phyloP scores from a whole-genome alignment of 2,888 invertebrate species.

The Agonum fuliginosum region DNA sequence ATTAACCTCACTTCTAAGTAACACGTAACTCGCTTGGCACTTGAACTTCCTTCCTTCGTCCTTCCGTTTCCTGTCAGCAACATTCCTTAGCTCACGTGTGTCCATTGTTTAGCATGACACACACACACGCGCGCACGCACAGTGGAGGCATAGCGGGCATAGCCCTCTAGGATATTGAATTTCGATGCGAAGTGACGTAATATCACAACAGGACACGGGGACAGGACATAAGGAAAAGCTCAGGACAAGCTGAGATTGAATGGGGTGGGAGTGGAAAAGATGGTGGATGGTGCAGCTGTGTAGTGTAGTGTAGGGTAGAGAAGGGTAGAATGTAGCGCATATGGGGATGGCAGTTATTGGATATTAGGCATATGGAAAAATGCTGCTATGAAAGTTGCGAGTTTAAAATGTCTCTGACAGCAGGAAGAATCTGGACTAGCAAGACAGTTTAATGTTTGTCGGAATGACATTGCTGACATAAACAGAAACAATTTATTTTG shows the following conservation, averaged over 20 bases:
- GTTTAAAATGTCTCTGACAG: too few species aligned
- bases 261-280: too few species aligned
- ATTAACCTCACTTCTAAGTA: not conserved
- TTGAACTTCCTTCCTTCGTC: too few species aligned
- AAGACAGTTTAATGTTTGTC: too few species aligned
- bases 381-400: not conserved
- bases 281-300: not conserved
- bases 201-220: not conserved
- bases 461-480: too few species aligned
- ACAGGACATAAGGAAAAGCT: too few species aligned
- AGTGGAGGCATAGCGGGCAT: not conserved
- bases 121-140: not conserved
- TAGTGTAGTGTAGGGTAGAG: too few species aligned
- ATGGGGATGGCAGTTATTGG: not conserved
- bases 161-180: constrained; percentile 14
- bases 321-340: too few species aligned
- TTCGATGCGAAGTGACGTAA: constrained; percentile 24
- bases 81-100: not conserved
- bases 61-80: not conserved
- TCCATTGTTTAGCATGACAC: not conserved
- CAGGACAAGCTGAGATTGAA: not conserved
- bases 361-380: not conserved
- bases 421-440: too few species aligned
- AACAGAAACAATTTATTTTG: too few species aligned
- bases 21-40: not conserved